Percentiles rank a stretch among this genome's conserved stretches.
Conservation (phyloP, 2,797 vertebrate species). For the Myripristis murdjan region DNA sequence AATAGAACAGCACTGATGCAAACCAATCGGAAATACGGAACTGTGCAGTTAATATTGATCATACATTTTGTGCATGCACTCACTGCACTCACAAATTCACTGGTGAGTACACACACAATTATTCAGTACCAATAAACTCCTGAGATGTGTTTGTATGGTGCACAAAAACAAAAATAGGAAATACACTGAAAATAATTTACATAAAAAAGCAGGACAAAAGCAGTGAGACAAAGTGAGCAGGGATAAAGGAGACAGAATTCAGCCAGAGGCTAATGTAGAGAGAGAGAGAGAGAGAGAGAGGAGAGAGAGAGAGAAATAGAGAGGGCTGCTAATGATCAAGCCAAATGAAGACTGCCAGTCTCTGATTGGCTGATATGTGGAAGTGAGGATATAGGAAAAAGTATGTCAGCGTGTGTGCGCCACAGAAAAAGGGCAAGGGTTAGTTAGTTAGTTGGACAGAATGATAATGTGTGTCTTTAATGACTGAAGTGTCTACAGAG, state of each 20-base stretch:
- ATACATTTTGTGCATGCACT: not conserved
- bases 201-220: constrained; percentile 24
- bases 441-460: too few species aligned
- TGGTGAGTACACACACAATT: not conserved
- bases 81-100: not conserved
- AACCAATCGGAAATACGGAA: not conserved
- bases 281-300: not conserved
- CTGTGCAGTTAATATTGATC: not conserved
- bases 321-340: constrained; percentile 40
- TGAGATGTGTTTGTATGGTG: constrained; percentile 39
- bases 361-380: constrained; percentile 13
- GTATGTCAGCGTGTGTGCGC: not conserved
- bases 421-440: not conserved
- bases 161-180: constrained; percentile 20
- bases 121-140: constrained; percentile 33
- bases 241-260: constrained; percentile 21
- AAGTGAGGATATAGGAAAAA: not conserved
- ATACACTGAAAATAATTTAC: constrained; percentile 22
- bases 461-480: not conserved
- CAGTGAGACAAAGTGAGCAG: not conserved
- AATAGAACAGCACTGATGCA: not conserved
- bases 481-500: constrained; percentile 2
- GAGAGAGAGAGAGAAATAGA: too few species aligned
- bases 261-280: constrained; percentile 11
- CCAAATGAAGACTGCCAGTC: constrained; percentile 32